Percentiles rank a stretch among this genome's conserved stretches.
Evolutionary conservation across 2,888 invertebrate genomes (phyloP).

Genomic region (Apamea crenata): DNA sequence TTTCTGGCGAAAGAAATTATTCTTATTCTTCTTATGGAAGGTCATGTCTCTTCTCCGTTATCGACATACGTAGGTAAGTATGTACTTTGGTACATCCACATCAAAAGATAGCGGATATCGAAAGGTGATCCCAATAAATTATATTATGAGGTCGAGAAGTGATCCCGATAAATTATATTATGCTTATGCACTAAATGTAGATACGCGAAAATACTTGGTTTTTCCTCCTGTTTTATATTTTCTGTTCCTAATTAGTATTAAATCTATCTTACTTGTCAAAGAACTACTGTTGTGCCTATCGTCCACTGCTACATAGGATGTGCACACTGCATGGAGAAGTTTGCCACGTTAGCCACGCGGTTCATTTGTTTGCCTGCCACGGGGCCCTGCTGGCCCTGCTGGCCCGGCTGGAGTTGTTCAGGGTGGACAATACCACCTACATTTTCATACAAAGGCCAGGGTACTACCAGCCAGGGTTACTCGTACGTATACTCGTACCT

Average conservation of each 20-base stretch:
- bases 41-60: neutral
- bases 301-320: neutral
- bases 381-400: too few relatives aligned
- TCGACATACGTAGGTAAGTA: neutral
- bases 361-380: neutral
- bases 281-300: neutral
- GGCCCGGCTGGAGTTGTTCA: neutral
- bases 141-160: slow-evolving; percentile 10
- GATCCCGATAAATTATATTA: neutral
- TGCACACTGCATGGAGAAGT: neutral
- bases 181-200: neutral
- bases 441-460: neutral
- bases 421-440: neutral
- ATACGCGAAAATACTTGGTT: slow-evolving; percentile 1
- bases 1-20: too few relatives aligned
- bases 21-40: too few relatives aligned
- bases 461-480: too few relatives aligned
- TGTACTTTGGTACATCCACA: neutral
- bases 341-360: neutral
- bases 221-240: neutral
- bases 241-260: neutral
- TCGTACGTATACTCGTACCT: too few relatives aligned
- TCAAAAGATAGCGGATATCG: slow-evolving; percentile 16
- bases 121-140: slow-evolving; percentile 12
- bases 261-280: neutral